These are phyloP conservation scores for Acromyrmex charruanus DNA, from an alignment of 1,140 invertebrate species.

Conservation along the genomic window DNA sequence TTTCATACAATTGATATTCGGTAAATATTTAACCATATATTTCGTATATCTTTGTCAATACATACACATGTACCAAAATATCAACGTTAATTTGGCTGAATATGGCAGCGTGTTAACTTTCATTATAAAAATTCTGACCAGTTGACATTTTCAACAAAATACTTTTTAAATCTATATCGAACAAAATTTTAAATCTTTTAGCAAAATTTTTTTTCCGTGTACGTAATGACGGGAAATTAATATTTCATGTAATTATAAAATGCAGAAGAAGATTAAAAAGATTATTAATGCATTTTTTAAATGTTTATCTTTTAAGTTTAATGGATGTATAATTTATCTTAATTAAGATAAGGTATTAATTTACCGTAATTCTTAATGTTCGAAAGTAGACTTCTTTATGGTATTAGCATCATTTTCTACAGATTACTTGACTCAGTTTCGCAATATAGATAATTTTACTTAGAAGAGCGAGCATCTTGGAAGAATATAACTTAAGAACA, in stretches of 20 bases:
- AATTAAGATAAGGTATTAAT: constrained; percentile 44
- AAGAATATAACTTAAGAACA: constrained; percentile 30
- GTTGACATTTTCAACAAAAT: too few species aligned
- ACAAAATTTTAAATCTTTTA: too few species aligned
- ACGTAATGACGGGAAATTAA: constrained; percentile 13
- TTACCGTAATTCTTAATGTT: constrained; percentile 26
- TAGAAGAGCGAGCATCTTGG: neutral
- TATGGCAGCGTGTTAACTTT: too few species aligned
- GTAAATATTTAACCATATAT: too few species aligned
- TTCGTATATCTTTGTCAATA: too few species aligned
- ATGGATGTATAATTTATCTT: constrained; percentile 28
- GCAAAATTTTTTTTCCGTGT: too few species aligned
- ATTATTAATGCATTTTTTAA: constrained; percentile 25
- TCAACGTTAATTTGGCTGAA: too few species aligned
- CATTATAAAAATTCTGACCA: too few species aligned
- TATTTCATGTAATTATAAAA: neutral
- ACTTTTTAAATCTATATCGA: too few species aligned
- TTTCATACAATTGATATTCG: too few species aligned
- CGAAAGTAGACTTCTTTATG: constrained; percentile 38
- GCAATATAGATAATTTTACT: constrained; percentile 31
- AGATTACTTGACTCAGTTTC: neutral
- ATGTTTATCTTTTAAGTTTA: neutral
- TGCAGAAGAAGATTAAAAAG: neutral
- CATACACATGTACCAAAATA: too few species aligned
- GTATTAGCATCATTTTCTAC: constrained; percentile 13